A percentile compares a stretch with the other conserved stretches of the same genome.
Conservation (phyloP, 2,113 vertebrate genomes). For the Oncorhynchus nerka region DNA sequence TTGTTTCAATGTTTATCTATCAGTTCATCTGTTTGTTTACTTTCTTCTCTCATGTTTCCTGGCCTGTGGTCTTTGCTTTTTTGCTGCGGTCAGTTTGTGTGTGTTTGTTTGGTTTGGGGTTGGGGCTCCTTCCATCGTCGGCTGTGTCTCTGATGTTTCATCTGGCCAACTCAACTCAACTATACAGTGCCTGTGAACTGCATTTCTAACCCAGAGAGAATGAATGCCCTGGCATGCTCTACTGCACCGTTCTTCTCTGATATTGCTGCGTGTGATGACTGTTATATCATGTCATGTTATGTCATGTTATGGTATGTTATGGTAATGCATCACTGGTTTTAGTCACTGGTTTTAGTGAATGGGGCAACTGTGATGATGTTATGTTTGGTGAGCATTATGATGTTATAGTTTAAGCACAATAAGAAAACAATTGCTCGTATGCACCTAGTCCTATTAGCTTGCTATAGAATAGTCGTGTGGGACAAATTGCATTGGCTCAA, state of each 20-base stretch:
- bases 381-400: neutral
- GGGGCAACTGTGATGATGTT: neutral
- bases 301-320: no score
- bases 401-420: neutral
- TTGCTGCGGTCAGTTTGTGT: conserved; percentile 23
- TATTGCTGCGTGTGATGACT: conserved; percentile 36
- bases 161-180: conserved; percentile 29
- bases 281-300: conserved; percentile 23
- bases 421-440: neutral
- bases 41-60: conserved; percentile 4
- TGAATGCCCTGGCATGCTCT: conserved; percentile 38
- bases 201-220: conserved; percentile 54
- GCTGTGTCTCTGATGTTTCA: conserved; percentile 50
- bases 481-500: neutral
- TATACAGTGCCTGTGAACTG: conserved; percentile 11
- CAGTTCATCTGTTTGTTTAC: conserved; percentile 21
- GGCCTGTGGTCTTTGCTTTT: conserved; percentile 30
- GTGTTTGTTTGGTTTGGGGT: conserved; percentile 37
- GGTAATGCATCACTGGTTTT: neutral
- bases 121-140: conserved; percentile 36
- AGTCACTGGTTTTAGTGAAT: no score
- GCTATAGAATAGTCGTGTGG: no score
- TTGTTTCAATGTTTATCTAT: conserved; percentile 28
- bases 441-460: neutral
- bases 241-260: conserved; percentile 6